phyloP scores from a whole-genome alignment of 2,888 invertebrate genomes.

The Drosophila maculinotata region DNA sequence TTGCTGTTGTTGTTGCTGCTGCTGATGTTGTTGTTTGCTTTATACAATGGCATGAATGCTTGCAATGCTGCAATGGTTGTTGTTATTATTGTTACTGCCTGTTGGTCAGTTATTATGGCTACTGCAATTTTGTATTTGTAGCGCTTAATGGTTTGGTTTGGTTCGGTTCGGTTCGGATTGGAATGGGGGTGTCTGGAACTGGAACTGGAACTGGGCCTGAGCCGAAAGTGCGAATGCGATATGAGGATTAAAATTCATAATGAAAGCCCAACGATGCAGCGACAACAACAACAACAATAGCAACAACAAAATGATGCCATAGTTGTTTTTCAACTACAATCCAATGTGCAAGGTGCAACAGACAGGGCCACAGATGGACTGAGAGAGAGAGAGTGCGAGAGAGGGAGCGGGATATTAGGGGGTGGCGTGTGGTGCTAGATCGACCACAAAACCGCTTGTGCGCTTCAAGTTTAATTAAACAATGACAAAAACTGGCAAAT shows the following conservation, averaged over 20 bases:
- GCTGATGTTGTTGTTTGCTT: conserved; percentile 69
- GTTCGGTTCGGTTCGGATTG: conserved; percentile 18
- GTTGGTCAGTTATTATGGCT: conserved; percentile 72
- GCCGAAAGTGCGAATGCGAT: conserved; percentile 79
- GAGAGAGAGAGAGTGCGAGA: neutral
- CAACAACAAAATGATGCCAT: conserved; percentile 36
- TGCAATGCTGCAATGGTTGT: conserved; percentile 17
- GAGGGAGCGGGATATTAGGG: neutral
- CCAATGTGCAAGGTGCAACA: conserved; percentile 33
- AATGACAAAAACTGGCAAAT: conserved; percentile 67
- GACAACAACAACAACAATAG: conserved; percentile 19
- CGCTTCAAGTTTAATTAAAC: conserved; percentile 78
- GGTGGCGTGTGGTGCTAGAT: conserved; percentile 19
- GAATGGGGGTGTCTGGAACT: conserved; percentile 6
- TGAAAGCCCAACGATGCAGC: conserved; percentile 57
- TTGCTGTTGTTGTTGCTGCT: conserved; percentile 49
- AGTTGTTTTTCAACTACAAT: conserved; percentile 50
- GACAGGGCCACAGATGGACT: neutral
- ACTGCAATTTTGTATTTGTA: conserved; percentile 78
- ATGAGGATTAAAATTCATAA: conserved; percentile 80
- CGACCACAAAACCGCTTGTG: conserved; percentile 72
- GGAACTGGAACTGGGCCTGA: conserved; percentile 36
- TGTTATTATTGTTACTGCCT: conserved; percentile 42
- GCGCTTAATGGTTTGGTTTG: conserved; percentile 68
- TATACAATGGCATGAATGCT: conserved; percentile 57